Percentiles rank a stretch among this genome's conserved stretches.
phyloP scores from a whole-genome alignment of 2,888 invertebrate genomes.

The Mesorhabditis spiculigera region DNA sequence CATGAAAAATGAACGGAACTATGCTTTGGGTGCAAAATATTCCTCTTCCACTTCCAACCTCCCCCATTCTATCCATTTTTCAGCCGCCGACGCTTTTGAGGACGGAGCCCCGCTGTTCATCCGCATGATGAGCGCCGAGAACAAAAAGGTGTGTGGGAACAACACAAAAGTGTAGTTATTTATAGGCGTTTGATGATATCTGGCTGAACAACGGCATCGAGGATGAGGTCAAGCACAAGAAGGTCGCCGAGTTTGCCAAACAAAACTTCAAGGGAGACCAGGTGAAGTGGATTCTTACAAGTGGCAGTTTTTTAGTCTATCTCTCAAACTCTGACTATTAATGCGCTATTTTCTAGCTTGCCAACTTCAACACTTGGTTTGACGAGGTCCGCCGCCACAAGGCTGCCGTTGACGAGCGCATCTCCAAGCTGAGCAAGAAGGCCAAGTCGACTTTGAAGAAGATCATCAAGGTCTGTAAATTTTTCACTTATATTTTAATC shows the following conservation, averaged over 20 bases:
- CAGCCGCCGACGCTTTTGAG: background rate
- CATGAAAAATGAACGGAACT: too few relatives aligned
- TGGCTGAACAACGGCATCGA: background rate
- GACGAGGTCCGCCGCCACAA: background rate
- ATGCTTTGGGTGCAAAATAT: too few relatives aligned
- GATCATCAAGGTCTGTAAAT: background rate
- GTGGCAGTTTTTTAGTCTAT: too few relatives aligned
- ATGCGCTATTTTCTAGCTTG: background rate
- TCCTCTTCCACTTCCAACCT: too few relatives aligned
- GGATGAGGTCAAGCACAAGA: constrained; percentile 1
- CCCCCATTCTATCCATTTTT: too few relatives aligned
- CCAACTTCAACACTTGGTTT: background rate
- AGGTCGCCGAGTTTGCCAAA: background rate
- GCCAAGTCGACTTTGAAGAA: background rate
- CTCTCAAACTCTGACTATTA: background rate
- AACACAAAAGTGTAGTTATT: background rate
- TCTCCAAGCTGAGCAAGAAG: background rate
- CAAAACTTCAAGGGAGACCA: constrained; percentile 1
- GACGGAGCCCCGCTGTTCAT: constrained; percentile 2
- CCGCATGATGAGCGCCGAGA: background rate
- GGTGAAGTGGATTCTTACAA: background rate
- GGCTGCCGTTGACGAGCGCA: background rate
- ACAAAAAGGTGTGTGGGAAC: background rate
- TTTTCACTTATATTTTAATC: background rate
- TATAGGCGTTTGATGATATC: background rate